A percentile compares a stretch with the other conserved stretches of the same genome.
Evolutionary conservation across 2,888 invertebrate genomes (phyloP).

Genomic region (Entomobrya multifasciata): DNA sequence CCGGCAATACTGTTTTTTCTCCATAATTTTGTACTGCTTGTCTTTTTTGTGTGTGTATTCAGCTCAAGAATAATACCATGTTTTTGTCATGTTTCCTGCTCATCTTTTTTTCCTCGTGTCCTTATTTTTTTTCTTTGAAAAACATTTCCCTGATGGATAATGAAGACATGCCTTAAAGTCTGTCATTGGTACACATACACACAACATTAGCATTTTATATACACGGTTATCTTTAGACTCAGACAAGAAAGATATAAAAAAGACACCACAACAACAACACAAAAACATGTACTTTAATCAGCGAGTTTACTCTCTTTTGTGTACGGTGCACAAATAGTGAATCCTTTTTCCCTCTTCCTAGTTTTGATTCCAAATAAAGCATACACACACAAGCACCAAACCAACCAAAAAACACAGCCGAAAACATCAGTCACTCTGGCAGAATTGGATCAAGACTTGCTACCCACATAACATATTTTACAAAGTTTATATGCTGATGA

Average conservation of each 20-base stretch:
- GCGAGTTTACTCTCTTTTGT: conserved; percentile 10
- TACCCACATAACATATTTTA: too few species aligned
- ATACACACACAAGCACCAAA: background rate
- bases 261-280: background rate
- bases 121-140: background rate
- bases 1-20: too few species aligned
- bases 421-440: background rate
- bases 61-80: too few species aligned
- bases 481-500: too few species aligned
- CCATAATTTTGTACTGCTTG: too few species aligned
- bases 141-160: conserved; percentile 58
- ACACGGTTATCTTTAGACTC: background rate
- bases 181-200: too few species aligned
- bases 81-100: background rate
- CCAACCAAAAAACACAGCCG: too few species aligned
- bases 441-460: background rate
- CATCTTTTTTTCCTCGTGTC: background rate
- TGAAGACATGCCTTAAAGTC: conserved; percentile 55
- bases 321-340: background rate
- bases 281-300: conserved; percentile 43
- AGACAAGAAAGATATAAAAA: background rate
- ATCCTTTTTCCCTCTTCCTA: background rate
- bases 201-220: conserved; percentile 21
- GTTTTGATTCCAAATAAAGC: background rate
- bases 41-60: too few species aligned